A percentile compares a stretch with the other conserved stretches of the same genome.
These are phyloP conservation scores for Zaprionus camerounensis DNA, from an alignment of 1,140 invertebrate species.

Conservation along the genomic window DNA sequence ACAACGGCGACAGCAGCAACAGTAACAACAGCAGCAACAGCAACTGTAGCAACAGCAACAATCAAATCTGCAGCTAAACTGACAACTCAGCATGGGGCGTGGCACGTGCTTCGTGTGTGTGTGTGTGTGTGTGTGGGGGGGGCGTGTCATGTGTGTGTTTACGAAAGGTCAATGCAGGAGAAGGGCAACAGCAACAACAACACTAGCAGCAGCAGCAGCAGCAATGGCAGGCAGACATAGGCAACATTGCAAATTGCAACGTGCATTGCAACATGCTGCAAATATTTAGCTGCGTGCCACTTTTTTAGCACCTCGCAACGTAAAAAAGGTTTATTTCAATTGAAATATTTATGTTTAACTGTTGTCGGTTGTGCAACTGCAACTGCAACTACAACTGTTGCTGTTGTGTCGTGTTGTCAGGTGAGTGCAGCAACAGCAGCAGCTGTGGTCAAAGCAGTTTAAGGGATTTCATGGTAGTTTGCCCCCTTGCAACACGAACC, in stretches of 20 bases:
- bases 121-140: not conserved
- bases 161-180: conserved; percentile 31
- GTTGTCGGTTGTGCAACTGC: not conserved
- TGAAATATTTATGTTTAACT: conserved; percentile 16
- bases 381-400: conserved; percentile 8
- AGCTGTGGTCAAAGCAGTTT: conserved; percentile 27
- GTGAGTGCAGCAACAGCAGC: conserved; percentile 7
- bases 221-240: conserved; percentile 10
- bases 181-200: conserved; percentile 18
- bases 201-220: not conserved
- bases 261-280: conserved; percentile 26
- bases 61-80: conserved; percentile 40
- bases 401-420: conserved; percentile 1
- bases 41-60: conserved; percentile 20
- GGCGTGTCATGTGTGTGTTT: conserved; percentile 22
- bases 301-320: conserved; percentile 23
- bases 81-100: conserved; percentile 39
- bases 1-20: conserved; percentile 12
- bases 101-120: conserved; percentile 14
- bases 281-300: conserved; percentile 33
- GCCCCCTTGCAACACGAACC: not conserved
- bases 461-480: conserved; percentile 24
- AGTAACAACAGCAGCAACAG: conserved; percentile 7
- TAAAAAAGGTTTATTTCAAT: conserved; percentile 13
- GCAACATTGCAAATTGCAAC: conserved; percentile 26